phyloP scores from a whole-genome alignment of 2,113 vertebrate species.

The Passer montanus region DNA sequence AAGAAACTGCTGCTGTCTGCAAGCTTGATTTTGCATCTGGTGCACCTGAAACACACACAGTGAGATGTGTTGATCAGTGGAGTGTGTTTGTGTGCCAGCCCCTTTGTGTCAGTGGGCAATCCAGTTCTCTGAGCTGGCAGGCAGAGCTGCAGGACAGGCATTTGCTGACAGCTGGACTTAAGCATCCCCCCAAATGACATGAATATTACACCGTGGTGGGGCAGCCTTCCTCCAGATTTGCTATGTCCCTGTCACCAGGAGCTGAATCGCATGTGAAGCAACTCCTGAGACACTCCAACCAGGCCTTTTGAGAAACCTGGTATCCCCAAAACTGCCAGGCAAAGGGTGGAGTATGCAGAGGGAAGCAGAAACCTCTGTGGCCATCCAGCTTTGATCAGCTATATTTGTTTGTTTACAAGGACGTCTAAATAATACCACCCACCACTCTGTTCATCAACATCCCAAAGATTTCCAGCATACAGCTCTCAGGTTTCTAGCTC shows the following conservation, averaged over 20 bases:
- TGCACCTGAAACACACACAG: neutral
- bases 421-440: neutral
- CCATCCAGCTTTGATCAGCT: neutral
- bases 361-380: neutral
- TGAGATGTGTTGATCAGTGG: neutral
- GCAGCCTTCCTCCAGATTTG: neutral
- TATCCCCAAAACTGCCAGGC: neutral
- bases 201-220: neutral
- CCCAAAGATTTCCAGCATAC: neutral
- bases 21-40: neutral
- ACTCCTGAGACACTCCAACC: neutral
- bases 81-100: neutral
- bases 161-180: neutral
- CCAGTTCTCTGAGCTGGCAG: neutral
- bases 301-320: neutral
- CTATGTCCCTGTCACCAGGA: neutral
- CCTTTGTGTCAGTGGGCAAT: neutral
- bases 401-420: neutral
- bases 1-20: neutral
- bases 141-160: neutral
- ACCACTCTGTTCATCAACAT: neutral
- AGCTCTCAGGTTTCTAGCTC: neutral
- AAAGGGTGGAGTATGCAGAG: neutral
- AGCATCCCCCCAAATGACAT: neutral
- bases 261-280: neutral